Conservation (phyloP, 2,888 invertebrate genomes). For the Cheilosia vulpina region DNA sequence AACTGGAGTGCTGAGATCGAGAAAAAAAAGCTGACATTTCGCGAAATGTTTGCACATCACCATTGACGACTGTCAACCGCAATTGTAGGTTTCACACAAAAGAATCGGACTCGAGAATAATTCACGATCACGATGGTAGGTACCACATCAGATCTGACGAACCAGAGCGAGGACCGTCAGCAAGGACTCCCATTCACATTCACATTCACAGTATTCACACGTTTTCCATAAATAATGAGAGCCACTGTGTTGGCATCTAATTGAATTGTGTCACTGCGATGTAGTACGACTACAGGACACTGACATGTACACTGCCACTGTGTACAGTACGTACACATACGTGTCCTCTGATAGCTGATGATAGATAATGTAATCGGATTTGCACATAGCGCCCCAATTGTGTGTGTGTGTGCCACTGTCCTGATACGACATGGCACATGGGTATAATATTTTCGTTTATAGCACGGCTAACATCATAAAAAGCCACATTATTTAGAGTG, state of each 20-base stretch:
- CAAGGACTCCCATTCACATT: slow-evolving; percentile 7
- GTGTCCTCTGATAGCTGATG: slow-evolving; percentile 54
- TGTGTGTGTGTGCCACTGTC: slow-evolving; percentile 13
- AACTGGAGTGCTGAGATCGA: slow-evolving; percentile 7
- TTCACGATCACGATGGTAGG: too few species aligned
- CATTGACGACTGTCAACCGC: slow-evolving; percentile 20
- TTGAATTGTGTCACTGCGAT: slow-evolving; percentile 66
- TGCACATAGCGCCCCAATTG: slow-evolving; percentile 36
- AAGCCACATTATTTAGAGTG: slow-evolving; percentile 73
- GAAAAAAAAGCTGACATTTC: slow-evolving; percentile 1
- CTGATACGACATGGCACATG: slow-evolving; percentile 62
- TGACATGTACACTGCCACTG: slow-evolving; percentile 27
- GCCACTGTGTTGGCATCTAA: slow-evolving; percentile 63
- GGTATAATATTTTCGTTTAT: slow-evolving; percentile 71
- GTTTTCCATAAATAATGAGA: slow-evolving; percentile 73
- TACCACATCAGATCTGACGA: neutral
- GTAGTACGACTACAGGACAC: slow-evolving; percentile 47
- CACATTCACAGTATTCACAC: slow-evolving; percentile 21
- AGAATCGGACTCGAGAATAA: slow-evolving; percentile 35
- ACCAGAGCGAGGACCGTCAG: slow-evolving; percentile 23
- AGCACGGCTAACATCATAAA: slow-evolving; percentile 64
- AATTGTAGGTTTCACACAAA: slow-evolving; percentile 18
- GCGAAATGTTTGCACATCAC: slow-evolving; percentile 41
- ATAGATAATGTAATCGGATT: slow-evolving; percentile 73
- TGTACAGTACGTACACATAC: neutral